phyloP scores from a whole-genome alignment of 2,888 invertebrate genomes.

The Cerastis leucographa region DNA sequence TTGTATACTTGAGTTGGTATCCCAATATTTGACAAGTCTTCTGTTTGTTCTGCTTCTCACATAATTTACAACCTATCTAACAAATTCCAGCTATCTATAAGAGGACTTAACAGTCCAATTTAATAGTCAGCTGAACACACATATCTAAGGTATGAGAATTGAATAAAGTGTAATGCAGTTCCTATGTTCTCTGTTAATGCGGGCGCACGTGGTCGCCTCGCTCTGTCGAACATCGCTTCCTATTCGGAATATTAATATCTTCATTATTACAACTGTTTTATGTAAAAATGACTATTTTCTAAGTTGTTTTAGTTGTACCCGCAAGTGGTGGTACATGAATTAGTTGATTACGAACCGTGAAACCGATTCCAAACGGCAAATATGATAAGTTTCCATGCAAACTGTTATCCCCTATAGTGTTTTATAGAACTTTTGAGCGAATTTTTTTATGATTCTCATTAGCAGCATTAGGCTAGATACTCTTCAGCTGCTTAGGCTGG shows the following conservation, averaged over 20 bases:
- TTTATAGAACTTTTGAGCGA: background rate
- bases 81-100: slow-evolving; percentile 22
- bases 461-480: background rate
- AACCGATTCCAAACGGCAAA: background rate
- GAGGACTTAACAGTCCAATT: slow-evolving; percentile 47
- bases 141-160: slow-evolving; percentile 70
- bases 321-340: slow-evolving; percentile 35
- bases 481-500: background rate
- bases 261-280: slow-evolving; percentile 68
- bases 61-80: background rate
- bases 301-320: slow-evolving; percentile 45
- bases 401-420: background rate
- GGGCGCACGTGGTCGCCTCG: slow-evolving; percentile 82
- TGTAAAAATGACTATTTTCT: slow-evolving; percentile 44
- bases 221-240: slow-evolving; percentile 77
- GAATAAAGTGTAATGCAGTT: slow-evolving; percentile 80
- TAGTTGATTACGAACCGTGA: slow-evolving; percentile 6
- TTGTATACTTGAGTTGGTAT: too few relatives aligned
- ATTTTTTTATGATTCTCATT: background rate
- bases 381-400: background rate
- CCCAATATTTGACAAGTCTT: background rate
- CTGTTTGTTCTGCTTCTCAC: background rate
- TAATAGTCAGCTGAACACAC: slow-evolving; percentile 63
- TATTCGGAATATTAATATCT: slow-evolving; percentile 80
- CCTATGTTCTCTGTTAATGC: slow-evolving; percentile 84